Base-by-base conservation (phyloP, 2,888 invertebrate species). In the Cecidostiba fungosa region DNA sequence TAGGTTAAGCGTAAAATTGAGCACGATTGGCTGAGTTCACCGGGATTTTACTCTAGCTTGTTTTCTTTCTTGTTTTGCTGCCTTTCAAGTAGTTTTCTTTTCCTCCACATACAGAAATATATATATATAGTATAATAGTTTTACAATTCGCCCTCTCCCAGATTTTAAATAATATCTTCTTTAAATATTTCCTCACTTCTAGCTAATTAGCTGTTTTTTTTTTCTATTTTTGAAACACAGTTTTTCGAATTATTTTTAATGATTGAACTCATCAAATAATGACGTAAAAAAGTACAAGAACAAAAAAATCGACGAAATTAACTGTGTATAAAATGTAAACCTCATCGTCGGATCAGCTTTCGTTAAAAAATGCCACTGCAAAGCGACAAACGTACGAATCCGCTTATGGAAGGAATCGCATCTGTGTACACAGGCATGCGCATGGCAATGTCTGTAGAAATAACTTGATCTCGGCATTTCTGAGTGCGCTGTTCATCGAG, bases 1-100 rank as follows among this genome's bases (percentile, higher is more conserved):
- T 70, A 77, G 66, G 23, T 74, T 82, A 54, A 88, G 77, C 79
- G 72, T 82, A 62, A 82, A 84, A 88, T 88, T 82, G 76, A 84
- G 83, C 73, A 50, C 79, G 43, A 77, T 82, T 76, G 72, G 39
- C 70, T 29, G n/a, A 82, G 23, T 54, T 69, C 36, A n/a, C 59
- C 23, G 43, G 23, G 23, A 36, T 72, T 23, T 16, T 6, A 36
- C 32, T 32, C 19, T 3, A 16, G 66, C 66, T 66, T 10, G 29
- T 66, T 66, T 10, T 23, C 10, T 23, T 23, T 12, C 23, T 54
- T 39, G 19, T 72, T 32, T 72, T 29, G 14, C 19, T 32, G 16
- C 19, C 39, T 12, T 26, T 54, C 43, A n/a, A 72, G 23, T 29
- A 47, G 23, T 82, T 82, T 73, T 66, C 76, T 47, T 32, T 32